These are phyloP conservation scores for Clarias magur DNA, from an alignment of 2,113 vertebrate species.

Conservation along the genomic window DNA sequence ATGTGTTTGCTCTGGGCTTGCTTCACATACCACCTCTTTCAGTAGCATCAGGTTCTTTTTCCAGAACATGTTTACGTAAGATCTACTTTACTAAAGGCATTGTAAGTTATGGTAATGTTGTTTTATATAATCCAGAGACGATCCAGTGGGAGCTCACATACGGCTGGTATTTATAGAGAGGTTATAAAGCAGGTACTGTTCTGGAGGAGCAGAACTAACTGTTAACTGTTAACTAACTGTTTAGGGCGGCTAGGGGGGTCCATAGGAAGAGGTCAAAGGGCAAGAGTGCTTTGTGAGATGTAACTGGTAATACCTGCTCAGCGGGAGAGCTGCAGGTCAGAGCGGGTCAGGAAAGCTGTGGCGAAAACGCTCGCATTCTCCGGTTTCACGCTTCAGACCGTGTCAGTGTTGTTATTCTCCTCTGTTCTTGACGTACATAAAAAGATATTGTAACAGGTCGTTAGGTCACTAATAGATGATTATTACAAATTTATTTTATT, in stretches of 20 bases:
- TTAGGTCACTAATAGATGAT: background rate
- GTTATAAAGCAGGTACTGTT: background rate
- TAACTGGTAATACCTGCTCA: slow-evolving; percentile 3
- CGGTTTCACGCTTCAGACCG: background rate
- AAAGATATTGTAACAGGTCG: background rate
- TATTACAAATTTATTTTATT: background rate
- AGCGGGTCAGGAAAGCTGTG: background rate
- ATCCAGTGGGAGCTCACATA: background rate
- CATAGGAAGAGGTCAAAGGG: slow-evolving; percentile 22
- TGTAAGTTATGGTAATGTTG: background rate
- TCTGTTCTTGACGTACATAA: too few species aligned
- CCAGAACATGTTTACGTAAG: background rate
- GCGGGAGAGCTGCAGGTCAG: slow-evolving; percentile 3
- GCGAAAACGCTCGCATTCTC: background rate
- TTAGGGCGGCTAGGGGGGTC: background rate
- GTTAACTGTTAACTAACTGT: too few species aligned
- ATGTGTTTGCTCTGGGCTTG: background rate
- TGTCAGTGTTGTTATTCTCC: background rate
- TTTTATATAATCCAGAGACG: background rate
- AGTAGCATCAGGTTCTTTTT: background rate
- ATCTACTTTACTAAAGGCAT: background rate
- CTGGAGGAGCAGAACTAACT: background rate
- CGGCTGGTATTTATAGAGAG: background rate
- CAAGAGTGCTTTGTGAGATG: slow-evolving; percentile 2
- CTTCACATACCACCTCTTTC: background rate